Percentiles rank a stretch among this genome's conserved stretches.
Evolutionary conservation across 2,797 vertebrate genomes (phyloP).

Genomic region (Dallia pectoralis): DNA sequence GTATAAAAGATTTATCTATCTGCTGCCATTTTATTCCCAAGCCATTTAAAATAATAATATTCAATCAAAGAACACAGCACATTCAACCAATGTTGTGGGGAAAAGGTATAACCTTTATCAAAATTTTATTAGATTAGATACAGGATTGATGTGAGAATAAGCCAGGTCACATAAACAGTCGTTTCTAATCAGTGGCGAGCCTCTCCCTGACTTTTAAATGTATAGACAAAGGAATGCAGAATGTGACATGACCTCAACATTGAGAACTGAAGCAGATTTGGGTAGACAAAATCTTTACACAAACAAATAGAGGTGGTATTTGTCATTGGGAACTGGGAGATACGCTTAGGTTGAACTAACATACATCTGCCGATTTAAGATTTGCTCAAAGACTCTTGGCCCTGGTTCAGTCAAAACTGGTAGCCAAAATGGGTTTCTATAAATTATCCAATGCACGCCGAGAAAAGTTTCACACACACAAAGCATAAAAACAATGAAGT

Average conservation of each 20-base stretch:
- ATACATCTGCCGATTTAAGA: neutral
- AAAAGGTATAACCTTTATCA: conserved; percentile 66
- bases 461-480: neutral
- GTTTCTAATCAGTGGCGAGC: conserved; percentile 57
- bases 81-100: conserved; percentile 51
- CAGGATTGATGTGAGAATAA: conserved; percentile 47
- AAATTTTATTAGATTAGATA: conserved; percentile 57
- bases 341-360: neutral
- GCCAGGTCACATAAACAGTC: conserved; percentile 66
- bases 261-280: conserved; percentile 43
- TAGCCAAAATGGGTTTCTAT: neutral
- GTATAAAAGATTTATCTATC: conserved; percentile 42
- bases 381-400: conserved; percentile 19
- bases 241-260: conserved; percentile 31
- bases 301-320: conserved; percentile 27
- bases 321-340: neutral
- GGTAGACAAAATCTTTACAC: conserved; percentile 38
- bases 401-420: conserved; percentile 23
- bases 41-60: conserved; percentile 53
- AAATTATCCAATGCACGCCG: neutral
- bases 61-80: conserved; percentile 58
- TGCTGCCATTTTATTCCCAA: conserved; percentile 45
- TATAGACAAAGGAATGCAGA: conserved; percentile 55
- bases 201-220: conserved; percentile 57
- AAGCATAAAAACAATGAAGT: neutral